These are phyloP conservation scores for Coleophora flavipennella DNA, from an alignment of 2,888 invertebrate genomes.

Conservation along the genomic window DNA sequence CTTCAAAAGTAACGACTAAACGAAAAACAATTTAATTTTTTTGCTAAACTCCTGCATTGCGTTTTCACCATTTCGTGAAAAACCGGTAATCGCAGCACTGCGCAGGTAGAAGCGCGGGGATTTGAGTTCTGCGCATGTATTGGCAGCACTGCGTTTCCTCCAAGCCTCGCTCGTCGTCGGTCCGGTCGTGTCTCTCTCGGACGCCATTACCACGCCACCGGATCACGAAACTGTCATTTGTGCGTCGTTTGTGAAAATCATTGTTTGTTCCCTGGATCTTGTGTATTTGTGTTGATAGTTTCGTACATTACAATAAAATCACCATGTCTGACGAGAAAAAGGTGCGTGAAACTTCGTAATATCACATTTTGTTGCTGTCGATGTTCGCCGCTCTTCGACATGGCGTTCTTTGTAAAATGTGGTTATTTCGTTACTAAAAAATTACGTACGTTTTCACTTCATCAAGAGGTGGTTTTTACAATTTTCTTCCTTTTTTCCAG, in stretches of 20 bases:
- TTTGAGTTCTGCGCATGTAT: slow-evolving; percentile 49
- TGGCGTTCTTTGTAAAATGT: slow-evolving; percentile 61
- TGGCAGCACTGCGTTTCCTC: slow-evolving; percentile 62
- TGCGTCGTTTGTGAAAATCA: slow-evolving; percentile 40
- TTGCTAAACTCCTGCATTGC: no score
- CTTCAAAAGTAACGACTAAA: no score
- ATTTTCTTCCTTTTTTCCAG: slow-evolving; percentile 45
- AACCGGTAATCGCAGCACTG: slow-evolving; percentile 10
- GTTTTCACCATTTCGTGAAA: no score
- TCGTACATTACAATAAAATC: slow-evolving; percentile 31
- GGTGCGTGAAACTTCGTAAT: slow-evolving; percentile 58
- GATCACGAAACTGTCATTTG: slow-evolving; percentile 53
- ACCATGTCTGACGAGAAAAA: slow-evolving; percentile 79
- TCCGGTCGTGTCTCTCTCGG: slow-evolving; percentile 18
- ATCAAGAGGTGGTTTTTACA: neutral
- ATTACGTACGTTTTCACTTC: neutral
- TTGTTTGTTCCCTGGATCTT: slow-evolving; percentile 28
- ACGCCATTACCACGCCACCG: slow-evolving; percentile 71
- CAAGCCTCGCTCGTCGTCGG: slow-evolving; percentile 45
- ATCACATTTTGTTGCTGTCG: slow-evolving; percentile 33
- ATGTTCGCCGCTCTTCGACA: slow-evolving; percentile 43
- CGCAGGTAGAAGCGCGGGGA: slow-evolving; percentile 59
- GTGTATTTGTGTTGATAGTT: slow-evolving; percentile 39
- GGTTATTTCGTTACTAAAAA: slow-evolving; percentile 27
- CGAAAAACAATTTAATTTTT: no score